Conservation (phyloP, 2,888 invertebrate genomes). For the Leucophora obtusa region DNA sequence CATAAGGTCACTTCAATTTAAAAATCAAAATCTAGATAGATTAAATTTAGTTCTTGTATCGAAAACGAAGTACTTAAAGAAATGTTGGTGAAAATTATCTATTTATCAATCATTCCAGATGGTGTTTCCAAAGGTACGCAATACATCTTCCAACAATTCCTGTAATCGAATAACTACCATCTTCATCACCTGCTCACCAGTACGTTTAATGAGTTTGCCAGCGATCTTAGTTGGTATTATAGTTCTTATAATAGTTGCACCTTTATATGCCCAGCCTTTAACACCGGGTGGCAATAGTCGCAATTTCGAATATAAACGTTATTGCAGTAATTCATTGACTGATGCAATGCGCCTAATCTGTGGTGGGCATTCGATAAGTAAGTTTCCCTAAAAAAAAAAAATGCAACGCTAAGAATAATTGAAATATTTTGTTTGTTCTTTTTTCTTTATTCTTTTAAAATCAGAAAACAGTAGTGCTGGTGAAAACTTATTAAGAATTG, state of each 20-base stretch:
- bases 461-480: constrained; percentile 45
- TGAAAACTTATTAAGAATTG: constrained; percentile 17
- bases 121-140: constrained; percentile 46
- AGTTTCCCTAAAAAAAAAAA: constrained; percentile 20
- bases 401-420: constrained; percentile 13
- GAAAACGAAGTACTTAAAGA: too few relatives aligned
- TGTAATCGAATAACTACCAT: background rate
- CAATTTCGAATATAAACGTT: constrained; percentile 66
- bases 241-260: constrained; percentile 38
- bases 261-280: constrained; percentile 53
- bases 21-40: too few relatives aligned
- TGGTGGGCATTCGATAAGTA: constrained; percentile 68
- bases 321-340: constrained; percentile 66
- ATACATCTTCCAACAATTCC: constrained; percentile 23
- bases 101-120: constrained; percentile 60
- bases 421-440: constrained; percentile 12
- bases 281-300: constrained; percentile 53
- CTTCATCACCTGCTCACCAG: constrained; percentile 23
- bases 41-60: too few relatives aligned
- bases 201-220: constrained; percentile 40
- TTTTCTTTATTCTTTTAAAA: constrained; percentile 31
- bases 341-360: constrained; percentile 67
- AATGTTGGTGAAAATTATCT: constrained; percentile 11
- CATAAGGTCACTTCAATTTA: too few relatives aligned
- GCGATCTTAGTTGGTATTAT: constrained; percentile 48